Evolutionary conservation across 92 coral and sea anemone genomes (phyloP).

Genomic region (Pocillopora meandrina): DNA sequence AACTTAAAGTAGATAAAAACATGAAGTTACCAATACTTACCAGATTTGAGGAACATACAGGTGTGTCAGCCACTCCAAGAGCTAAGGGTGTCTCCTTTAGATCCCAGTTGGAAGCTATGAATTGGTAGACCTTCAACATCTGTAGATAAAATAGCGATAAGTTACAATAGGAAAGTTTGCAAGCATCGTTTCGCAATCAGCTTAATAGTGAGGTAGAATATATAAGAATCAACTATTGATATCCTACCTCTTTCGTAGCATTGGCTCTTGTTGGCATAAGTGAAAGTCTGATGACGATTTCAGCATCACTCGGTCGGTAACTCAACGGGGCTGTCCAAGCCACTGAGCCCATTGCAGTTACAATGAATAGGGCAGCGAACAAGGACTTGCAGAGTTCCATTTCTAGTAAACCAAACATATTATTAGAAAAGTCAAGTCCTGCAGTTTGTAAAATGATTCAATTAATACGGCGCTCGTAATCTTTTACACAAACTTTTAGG

Average conservation of each 20-base stretch:
- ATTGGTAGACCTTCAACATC: constrained; percentile 19
- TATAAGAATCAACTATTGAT: too few species aligned
- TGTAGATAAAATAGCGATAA: background rate
- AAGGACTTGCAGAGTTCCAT: background rate
- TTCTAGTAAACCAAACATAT: background rate
- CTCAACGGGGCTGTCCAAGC: background rate
- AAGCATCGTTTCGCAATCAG: background rate
- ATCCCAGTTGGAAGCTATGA: background rate
- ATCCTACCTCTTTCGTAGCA: constrained; percentile 21
- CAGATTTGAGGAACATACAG: background rate
- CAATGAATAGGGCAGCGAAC: background rate
- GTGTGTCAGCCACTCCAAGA: background rate
- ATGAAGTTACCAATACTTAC: background rate
- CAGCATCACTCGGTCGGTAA: background rate
- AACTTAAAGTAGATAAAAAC: background rate
- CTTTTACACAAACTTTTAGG: too few species aligned
- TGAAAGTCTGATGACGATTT: background rate
- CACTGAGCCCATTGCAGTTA: background rate
- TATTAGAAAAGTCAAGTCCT: background rate
- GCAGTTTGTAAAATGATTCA: background rate
- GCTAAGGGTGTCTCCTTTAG: background rate
- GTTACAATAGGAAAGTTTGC: background rate
- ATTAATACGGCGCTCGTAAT: background rate
- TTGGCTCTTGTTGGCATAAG: background rate
- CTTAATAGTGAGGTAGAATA: background rate